A percentile compares a stretch with the other conserved stretches of the same genome.
These are phyloP conservation scores for Miichthys miiuy DNA, from an alignment of 2,797 vertebrate genomes.

Conservation along the genomic window DNA sequence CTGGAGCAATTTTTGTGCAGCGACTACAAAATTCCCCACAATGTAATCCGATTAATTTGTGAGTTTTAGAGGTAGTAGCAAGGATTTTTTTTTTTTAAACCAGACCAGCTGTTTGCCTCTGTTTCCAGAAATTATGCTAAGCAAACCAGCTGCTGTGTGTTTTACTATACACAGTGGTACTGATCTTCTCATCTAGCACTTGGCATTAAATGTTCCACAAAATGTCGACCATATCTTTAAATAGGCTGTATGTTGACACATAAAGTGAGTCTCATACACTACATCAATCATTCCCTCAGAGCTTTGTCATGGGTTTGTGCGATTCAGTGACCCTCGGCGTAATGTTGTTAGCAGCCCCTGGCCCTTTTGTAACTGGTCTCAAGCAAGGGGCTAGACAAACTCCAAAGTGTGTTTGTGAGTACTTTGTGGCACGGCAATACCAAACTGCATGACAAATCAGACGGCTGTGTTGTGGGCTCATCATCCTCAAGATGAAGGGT, in stretches of 20 bases:
- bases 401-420: neutral
- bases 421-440: neutral
- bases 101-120: neutral
- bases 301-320: constrained; percentile 1
- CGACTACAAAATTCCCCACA: neutral
- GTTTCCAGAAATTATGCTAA: neutral
- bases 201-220: neutral
- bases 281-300: constrained; percentile 13
- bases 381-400: neutral
- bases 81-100: neutral
- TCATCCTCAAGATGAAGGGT: constrained; percentile 1
- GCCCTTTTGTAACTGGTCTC: neutral
- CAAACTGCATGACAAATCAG: neutral
- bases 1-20: neutral
- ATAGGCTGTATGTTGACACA: constrained; percentile 12
- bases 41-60: neutral
- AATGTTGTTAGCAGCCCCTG: neutral
- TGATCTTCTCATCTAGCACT: neutral
- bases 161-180: neutral
- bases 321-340: constrained; percentile 1
- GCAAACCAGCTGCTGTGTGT: neutral
- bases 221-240: neutral
- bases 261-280: neutral
- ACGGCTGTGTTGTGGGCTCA: neutral
- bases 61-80: too few species aligned